Base-by-base conservation (phyloP, 1,140 invertebrate genomes). In the Maconellicoccus hirsutus region DNA sequence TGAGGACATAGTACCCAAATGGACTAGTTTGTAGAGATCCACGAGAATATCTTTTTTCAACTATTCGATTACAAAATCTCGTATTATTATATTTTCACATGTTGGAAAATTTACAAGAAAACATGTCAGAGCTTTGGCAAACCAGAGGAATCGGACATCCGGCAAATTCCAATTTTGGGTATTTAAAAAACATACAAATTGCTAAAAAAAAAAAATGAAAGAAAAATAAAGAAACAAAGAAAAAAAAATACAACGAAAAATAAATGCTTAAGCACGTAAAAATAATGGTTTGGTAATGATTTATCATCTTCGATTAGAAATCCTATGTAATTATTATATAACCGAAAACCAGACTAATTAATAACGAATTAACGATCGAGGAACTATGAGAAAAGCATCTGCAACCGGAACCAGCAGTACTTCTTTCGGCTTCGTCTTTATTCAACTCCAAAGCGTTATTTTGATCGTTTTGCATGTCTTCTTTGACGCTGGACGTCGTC, bases 281-380 rank as follows among this genome's bases (percentile, higher is more conserved):
- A 66, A 66, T 66, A 26, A 25, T 66, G 42, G 42, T 66, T 66
- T 66, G 61, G 61, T 66, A 66, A 66, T 59, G 52, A 59, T 66
- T 66, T 66, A 25, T 26, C 61, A 8, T 26, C n/a, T 66, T 66
- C 10, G 22, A 6, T 66, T 23, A 8, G 14, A 19, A 52, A 52
- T 52, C 29, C 25, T 66, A 25, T 66, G 21, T 25, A 23, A 66
- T 66, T 25, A 22, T 66, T 1, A 66, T 66, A 12, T 23, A 66
- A 66, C 61, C 25, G 61, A 66, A 66, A 23, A 26, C 21, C 61
- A 25, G 8, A 66, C 61, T 66, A 66, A 66, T 16, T 22, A 66
- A 25, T 66, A 25, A 66, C 22, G 22, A 23, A 52, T 38, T n/a
- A 10, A 71, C 10, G 42, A 59, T n/a, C 6, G 19, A 27, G 42